A percentile compares a stretch with the other conserved stretches of the same genome.
phyloP scores from a whole-genome alignment of 2,888 invertebrate genomes.

The Hirtodrosophila trivittata region DNA sequence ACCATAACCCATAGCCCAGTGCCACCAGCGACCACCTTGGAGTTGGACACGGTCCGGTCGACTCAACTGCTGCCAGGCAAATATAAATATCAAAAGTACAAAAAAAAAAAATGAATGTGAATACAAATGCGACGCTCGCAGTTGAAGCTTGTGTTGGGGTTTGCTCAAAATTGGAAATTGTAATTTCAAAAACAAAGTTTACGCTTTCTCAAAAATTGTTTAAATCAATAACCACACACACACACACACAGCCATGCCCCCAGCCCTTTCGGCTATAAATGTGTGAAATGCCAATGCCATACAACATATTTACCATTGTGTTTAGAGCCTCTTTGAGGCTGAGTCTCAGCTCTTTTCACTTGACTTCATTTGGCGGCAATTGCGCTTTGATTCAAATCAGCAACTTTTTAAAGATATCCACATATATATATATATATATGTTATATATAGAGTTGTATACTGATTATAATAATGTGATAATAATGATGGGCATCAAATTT shows the following conservation, averaged over 20 bases:
- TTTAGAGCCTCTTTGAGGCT: constrained; percentile 55
- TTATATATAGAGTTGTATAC: too few relatives aligned
- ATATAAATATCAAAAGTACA: constrained; percentile 26
- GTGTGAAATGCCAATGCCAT: constrained; percentile 74
- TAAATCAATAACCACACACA: constrained; percentile 71
- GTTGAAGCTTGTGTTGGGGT: constrained; percentile 21
- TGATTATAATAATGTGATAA: too few relatives aligned
- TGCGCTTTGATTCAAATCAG: too few relatives aligned
- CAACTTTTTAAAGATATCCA: too few relatives aligned
- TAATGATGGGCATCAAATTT: too few relatives aligned
- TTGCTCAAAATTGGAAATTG: constrained; percentile 59
- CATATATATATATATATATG: too few relatives aligned
- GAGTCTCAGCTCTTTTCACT: constrained; percentile 2
- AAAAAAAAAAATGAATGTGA: too few relatives aligned
- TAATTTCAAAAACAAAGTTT: constrained; percentile 73
- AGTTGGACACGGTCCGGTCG: constrained; percentile 22
- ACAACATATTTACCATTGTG: constrained; percentile 67
- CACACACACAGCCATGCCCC: constrained; percentile 14
- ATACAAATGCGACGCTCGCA: constrained; percentile 23
- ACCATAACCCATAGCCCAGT: too few relatives aligned
- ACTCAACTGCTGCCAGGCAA: constrained; percentile 50
- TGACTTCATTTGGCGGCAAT: too few relatives aligned
- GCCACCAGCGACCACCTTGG: constrained; percentile 58
- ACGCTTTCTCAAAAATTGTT: constrained; percentile 72
- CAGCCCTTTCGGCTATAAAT: constrained; percentile 68